Evolutionary conservation across 2,888 invertebrate species (phyloP).

Genomic region (Osmoderma eremita): DNA sequence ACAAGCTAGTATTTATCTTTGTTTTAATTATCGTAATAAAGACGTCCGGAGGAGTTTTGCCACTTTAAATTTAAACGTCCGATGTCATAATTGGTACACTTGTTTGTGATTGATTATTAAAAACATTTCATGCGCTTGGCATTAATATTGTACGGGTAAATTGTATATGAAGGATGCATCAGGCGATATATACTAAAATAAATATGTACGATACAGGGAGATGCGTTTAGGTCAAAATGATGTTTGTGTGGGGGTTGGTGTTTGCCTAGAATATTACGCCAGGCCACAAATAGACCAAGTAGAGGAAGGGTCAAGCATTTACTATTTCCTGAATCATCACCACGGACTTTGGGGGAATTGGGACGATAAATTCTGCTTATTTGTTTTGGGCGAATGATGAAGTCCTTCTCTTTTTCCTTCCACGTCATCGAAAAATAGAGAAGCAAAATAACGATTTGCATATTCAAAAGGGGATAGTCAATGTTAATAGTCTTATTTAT

Average conservation of each 20-base stretch:
- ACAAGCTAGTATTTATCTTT: slow-evolving; percentile 26
- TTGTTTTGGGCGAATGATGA: neutral
- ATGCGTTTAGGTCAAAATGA: slow-evolving; percentile 10
- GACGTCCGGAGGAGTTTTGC: neutral
- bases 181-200: too few species aligned
- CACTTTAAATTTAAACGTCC: neutral
- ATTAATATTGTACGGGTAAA: too few species aligned
- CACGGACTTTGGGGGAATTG: slow-evolving; percentile 18
- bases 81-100: neutral
- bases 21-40: slow-evolving; percentile 23
- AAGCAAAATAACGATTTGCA: neutral
- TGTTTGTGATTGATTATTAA: neutral
- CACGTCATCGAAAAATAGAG: neutral
- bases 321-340: slow-evolving; percentile 41
- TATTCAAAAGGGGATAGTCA: slow-evolving; percentile 8
- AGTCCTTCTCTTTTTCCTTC: too few species aligned
- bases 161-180: too few species aligned
- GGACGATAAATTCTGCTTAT: slow-evolving; percentile 7
- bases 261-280: slow-evolving; percentile 37
- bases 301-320: slow-evolving; percentile 41
- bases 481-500: slow-evolving; percentile 24
- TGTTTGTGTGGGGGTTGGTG: slow-evolving; percentile 23
- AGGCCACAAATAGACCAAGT: slow-evolving; percentile 36
- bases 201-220: too few species aligned
- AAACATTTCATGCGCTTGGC: too few species aligned